Evolutionary conservation across 2,797 vertebrate species (phyloP), one percentile per base, ranked within the genome.

Genomic region (Spondyliosoma cantharus): DNA sequence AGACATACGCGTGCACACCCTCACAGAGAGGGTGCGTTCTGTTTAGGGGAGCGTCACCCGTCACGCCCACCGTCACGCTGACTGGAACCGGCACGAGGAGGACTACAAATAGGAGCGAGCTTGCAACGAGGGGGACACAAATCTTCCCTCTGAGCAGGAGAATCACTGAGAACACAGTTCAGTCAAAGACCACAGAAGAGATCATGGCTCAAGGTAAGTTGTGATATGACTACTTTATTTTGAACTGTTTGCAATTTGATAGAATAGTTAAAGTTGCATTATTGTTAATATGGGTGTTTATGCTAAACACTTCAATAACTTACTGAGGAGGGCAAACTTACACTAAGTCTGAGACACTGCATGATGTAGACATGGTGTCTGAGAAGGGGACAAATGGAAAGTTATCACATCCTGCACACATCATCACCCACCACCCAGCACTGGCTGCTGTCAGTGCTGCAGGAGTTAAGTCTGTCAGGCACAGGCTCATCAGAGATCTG

Each of bases 201-300:
- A 60, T 15, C 76, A 94, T 94, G 94, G 53, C 91, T 79, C 86
- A 93, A 91, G 87, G 94, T 94, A 84, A 90, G 92, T 17, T n/a
- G 0, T 1, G 25, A 12, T 1, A 8, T 29, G 7, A 16, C 0
- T 22, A 3, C 32, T 61, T 1, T 61, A 7, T 24, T 15, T 17
- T 16, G 12, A 42, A 15, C 12, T 16, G 5, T 7, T 42, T 65
- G 19, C 8, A 8, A 15, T 37, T 49, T 37, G 14, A 17, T 7
- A 25, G 8, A 5, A 16, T 7, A 20, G 3, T 20, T 56, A 3
- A 42, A 43, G 7, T 2, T 3, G 9, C 5, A 37, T n/a, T 1
- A 2, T 45, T 46, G 13, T 29, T 37, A 1, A 46, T 27, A 19
- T 48, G 20, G 22, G 4, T 12, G 24, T 62, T 48, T 61, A 19